phyloP scores from a whole-genome alignment of 2,797 vertebrate genomes.

The Valencia hispanica region DNA sequence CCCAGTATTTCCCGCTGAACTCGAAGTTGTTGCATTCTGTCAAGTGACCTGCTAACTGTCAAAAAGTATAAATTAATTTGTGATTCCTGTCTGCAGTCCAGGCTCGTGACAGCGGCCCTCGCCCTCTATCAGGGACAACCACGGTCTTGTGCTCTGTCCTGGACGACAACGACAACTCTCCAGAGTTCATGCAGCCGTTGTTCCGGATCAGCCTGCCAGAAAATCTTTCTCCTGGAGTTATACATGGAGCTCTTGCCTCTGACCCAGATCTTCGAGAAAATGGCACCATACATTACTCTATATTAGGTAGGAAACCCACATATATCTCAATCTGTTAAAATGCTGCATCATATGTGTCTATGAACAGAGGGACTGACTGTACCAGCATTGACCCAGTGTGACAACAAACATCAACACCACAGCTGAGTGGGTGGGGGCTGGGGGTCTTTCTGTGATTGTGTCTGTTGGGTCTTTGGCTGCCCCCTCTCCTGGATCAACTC shows the following conservation, averaged over 20 bases:
- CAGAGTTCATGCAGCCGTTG: conserved; percentile 79
- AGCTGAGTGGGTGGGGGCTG: no score
- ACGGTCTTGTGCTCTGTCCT: conserved; percentile 85
- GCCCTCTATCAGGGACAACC: conserved; percentile 78
- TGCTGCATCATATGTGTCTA: not conserved
- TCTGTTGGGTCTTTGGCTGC: no score
- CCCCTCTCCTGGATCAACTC: no score
- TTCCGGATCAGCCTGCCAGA: conserved; percentile 85
- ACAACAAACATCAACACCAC: no score
- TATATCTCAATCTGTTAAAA: not conserved
- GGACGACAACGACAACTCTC: conserved; percentile 91
- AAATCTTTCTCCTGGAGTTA: conserved; percentile 84
- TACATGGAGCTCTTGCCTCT: conserved; percentile 80
- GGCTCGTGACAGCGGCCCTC: conserved; percentile 83
- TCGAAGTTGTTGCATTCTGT: not conserved
- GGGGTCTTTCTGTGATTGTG: no score
- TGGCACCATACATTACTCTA: conserved; percentile 83
- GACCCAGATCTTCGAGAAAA: conserved; percentile 88
- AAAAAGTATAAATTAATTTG: not conserved
- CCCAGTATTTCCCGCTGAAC: not conserved
- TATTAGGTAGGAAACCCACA: conserved; percentile 80
- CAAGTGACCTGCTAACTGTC: not conserved
- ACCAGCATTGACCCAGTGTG: no score
- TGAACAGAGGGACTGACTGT: no score
- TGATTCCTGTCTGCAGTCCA: conserved; percentile 78